phyloP scores from a whole-genome alignment of 2,888 invertebrate genomes.

The Nesidiocoris tenuis region DNA sequence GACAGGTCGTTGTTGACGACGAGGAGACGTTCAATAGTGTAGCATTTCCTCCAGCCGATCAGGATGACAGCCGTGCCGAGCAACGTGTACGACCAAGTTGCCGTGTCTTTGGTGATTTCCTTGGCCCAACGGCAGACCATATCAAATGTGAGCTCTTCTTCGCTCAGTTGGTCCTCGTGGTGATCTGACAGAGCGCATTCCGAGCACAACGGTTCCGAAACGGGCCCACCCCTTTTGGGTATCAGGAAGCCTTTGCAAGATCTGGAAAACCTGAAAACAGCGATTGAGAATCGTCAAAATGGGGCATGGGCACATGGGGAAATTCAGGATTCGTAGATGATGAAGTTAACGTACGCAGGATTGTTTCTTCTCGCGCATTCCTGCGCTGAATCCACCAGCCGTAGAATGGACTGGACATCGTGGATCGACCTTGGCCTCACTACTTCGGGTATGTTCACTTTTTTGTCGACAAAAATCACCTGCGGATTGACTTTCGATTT shows the following conservation, averaged over 20 bases:
- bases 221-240: too few relatives aligned
- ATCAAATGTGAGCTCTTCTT: background rate
- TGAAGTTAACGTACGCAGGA: too few relatives aligned
- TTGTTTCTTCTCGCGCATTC: too few relatives aligned
- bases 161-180: background rate
- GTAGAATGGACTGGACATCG: conserved; percentile 18
- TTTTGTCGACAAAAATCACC: conserved; percentile 8
- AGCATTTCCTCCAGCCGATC: conserved; percentile 10
- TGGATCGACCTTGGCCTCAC: conserved; percentile 20
- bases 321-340: too few relatives aligned
- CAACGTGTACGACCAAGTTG: conserved; percentile 12
- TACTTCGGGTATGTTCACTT: conserved; percentile 6
- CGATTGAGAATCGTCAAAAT: too few relatives aligned
- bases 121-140: background rate
- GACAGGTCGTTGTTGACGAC: conserved; percentile 1
- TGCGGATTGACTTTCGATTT: background rate
- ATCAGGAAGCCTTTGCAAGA: conserved; percentile 16
- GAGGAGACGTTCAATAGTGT: conserved; percentile 13
- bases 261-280: too few relatives aligned
- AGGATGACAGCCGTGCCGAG: conserved; percentile 12
- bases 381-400: conserved; percentile 13
- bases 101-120: background rate
- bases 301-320: too few relatives aligned
- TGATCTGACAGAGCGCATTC: background rate
- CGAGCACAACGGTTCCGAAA: background rate